These are phyloP conservation scores for Oceanites oceanicus DNA, from an alignment of 2,113 vertebrate species.

Conservation along the genomic window DNA sequence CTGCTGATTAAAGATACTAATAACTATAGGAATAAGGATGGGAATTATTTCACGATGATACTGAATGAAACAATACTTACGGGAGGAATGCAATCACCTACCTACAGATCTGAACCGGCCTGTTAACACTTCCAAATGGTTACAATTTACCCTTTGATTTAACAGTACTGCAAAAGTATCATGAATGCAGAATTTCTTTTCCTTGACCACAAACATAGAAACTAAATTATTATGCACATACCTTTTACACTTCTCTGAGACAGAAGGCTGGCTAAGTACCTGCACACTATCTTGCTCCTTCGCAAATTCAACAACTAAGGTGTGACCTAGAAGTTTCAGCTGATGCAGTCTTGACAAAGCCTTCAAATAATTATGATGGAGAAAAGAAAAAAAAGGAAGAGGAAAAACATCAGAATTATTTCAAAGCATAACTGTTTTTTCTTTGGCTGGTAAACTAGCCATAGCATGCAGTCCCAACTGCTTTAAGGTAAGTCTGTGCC, in stretches of 20 bases:
- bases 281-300: slow-evolving; percentile 84
- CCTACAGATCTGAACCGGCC: background rate
- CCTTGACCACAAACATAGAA: background rate
- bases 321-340: slow-evolving; percentile 86
- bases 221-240: slow-evolving; percentile 38
- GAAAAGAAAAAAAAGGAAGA: background rate
- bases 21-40: background rate
- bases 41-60: background rate
- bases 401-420: background rate
- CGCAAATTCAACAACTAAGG: slow-evolving; percentile 90
- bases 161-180: background rate
- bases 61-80: background rate
- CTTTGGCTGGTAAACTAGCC: background rate
- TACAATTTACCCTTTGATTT: background rate
- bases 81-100: background rate
- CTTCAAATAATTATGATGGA: slow-evolving; percentile 63
- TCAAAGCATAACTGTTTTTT: background rate
- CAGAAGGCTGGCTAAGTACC: slow-evolving; percentile 79
- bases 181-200: rapidly evolving
- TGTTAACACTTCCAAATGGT: background rate
- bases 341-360: slow-evolving; percentile 91
- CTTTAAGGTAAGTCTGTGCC: background rate
- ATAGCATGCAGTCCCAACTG: background rate
- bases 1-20: background rate
- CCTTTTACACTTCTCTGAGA: slow-evolving; percentile 77